Conservation (phyloP, 2,797 vertebrate species). For the Lacerta agilis region DNA sequence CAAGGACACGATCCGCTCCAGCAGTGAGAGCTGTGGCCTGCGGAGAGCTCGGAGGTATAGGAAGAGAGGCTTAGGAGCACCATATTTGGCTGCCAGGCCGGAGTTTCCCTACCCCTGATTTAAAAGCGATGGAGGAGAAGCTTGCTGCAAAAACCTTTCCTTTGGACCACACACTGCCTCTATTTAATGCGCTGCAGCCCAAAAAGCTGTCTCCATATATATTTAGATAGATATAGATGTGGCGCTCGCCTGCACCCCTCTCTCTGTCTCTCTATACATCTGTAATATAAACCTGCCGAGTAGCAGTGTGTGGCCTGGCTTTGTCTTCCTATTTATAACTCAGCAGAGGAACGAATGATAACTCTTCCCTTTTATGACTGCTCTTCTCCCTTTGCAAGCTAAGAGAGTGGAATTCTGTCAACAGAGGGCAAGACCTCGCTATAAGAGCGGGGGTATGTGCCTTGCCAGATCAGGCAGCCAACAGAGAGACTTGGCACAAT, state of each 20-base stretch:
- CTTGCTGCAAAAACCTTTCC: constrained; percentile 7
- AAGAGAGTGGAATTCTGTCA: not conserved
- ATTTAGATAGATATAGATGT: not conserved
- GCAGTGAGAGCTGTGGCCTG: too few relatives aligned
- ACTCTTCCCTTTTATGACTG: constrained; percentile 20
- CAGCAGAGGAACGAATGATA: constrained; percentile 44
- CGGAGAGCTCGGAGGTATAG: too few relatives aligned
- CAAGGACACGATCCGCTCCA: too few relatives aligned
- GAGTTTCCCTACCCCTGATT: not conserved
- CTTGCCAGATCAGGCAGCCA: not conserved
- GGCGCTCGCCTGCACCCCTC: too few relatives aligned
- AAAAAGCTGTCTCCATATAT: constrained; percentile 31
- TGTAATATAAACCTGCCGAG: constrained; percentile 36
- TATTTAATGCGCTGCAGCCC: not conserved
- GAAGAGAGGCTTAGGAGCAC: too few relatives aligned
- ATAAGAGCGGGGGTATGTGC: not conserved
- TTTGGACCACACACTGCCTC: constrained; percentile 56
- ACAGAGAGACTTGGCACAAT: not conserved
- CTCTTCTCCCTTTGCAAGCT: not conserved
- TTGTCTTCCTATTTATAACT: constrained; percentile 47
- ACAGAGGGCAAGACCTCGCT: not conserved
- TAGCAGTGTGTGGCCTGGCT: constrained; percentile 63
- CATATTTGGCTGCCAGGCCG: too few relatives aligned
- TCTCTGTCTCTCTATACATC: not conserved
- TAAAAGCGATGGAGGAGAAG: not conserved